These are phyloP conservation scores for Lindbergichthys nudifrons DNA, from an alignment of 2,797 vertebrate genomes.

Conservation along the genomic window DNA sequence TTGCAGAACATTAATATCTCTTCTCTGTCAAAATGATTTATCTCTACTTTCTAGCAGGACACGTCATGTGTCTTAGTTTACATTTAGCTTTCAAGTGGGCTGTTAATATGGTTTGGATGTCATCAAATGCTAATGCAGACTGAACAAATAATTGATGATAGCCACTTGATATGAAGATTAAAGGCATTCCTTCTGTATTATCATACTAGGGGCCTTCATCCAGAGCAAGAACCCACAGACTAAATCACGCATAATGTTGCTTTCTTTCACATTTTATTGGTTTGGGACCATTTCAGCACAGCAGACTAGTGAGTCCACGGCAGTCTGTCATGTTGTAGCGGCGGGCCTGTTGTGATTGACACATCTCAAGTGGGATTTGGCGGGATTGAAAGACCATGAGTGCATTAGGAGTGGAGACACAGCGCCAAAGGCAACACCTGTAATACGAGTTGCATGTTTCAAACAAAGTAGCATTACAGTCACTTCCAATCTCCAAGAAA, in stretches of 20 bases:
- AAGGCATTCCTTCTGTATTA: slow-evolving; percentile 50
- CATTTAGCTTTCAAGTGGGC: slow-evolving; percentile 25
- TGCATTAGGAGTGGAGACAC: slow-evolving; percentile 46
- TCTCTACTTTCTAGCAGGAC: slow-evolving; percentile 1
- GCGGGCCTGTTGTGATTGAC: slow-evolving; percentile 60
- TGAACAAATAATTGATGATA: slow-evolving; percentile 37
- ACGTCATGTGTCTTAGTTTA: slow-evolving; percentile 24
- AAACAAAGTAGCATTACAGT: slow-evolving; percentile 47
- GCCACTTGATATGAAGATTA: slow-evolving; percentile 41
- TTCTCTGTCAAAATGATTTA: slow-evolving; percentile 9
- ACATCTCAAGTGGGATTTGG: slow-evolving; percentile 64
- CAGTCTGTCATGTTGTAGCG: slow-evolving; percentile 16
- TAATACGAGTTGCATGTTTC: slow-evolving; percentile 59
- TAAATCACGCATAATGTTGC: slow-evolving; percentile 55
- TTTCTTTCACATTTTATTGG: slow-evolving; percentile 48
- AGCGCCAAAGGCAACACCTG: slow-evolving; percentile 73
- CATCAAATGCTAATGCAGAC: slow-evolving; percentile 45
- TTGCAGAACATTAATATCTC: neutral
- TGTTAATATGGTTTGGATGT: slow-evolving; percentile 44
- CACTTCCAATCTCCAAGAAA: slow-evolving; percentile 41
- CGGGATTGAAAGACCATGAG: slow-evolving; percentile 44
- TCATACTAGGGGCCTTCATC: slow-evolving; percentile 36
- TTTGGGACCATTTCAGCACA: slow-evolving; percentile 47
- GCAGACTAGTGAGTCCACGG: slow-evolving; percentile 13
- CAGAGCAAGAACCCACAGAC: slow-evolving; percentile 49